These are phyloP conservation scores for Dolichopus griseipennis DNA, from an alignment of 2,888 invertebrate genomes.

Conservation along the genomic window DNA sequence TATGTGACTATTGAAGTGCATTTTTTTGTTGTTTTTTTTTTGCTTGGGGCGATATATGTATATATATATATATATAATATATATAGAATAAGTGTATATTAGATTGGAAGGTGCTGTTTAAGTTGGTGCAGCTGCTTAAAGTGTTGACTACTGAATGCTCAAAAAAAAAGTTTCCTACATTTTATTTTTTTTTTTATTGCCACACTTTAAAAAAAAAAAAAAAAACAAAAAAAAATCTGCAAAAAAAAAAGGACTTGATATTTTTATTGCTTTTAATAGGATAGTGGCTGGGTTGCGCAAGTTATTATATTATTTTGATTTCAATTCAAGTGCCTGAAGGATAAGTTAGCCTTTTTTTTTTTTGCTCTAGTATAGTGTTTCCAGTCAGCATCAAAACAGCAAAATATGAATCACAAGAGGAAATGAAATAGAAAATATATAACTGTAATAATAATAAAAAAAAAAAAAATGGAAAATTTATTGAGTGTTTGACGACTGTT, in stretches of 20 bases:
- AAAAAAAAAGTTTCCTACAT: not conserved
- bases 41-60: too few relatives aligned
- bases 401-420: too few relatives aligned
- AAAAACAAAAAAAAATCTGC: too few relatives aligned
- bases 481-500: not conserved
- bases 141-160: not conserved
- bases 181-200: too few relatives aligned
- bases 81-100: too few relatives aligned
- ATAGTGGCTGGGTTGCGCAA: not conserved
- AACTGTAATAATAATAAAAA: not conserved
- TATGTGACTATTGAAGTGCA: too few relatives aligned
- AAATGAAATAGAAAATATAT: too few relatives aligned
- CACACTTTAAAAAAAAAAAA: too few relatives aligned
- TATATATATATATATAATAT: too few relatives aligned
- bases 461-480: not conserved
- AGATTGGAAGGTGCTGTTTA: not conserved
- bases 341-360: not conserved
- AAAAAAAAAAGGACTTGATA: not conserved
- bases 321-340: not conserved
- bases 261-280: constrained; percentile 4
- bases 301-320: not conserved
- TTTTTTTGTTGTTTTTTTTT: too few relatives aligned
- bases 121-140: not conserved
- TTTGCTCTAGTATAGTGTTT: not conserved
- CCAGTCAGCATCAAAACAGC: too few relatives aligned